phyloP scores from a whole-genome alignment of 2,113 vertebrate species.

The Ramphastos sulfuratus region DNA sequence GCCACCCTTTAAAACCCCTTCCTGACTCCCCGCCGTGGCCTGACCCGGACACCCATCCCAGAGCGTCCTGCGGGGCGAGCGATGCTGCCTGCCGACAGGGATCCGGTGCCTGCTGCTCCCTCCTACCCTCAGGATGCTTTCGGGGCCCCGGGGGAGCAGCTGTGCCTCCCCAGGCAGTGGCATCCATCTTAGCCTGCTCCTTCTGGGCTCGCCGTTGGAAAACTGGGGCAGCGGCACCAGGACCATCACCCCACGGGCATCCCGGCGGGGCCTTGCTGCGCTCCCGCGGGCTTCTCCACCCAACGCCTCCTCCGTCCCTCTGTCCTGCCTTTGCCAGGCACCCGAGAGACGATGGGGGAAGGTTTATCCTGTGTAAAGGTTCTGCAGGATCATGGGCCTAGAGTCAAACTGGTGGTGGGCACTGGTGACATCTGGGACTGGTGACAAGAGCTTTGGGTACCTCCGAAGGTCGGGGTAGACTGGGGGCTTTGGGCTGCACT shows the following conservation, averaged over 20 bases:
- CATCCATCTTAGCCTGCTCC: not conserved
- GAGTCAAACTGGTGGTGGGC: not conserved
- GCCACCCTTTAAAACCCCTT: not conserved
- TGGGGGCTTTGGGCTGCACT: not conserved
- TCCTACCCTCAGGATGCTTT: not conserved
- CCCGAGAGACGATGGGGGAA: not conserved
- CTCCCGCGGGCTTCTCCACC: not conserved
- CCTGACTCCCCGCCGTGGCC: not conserved
- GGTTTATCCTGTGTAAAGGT: not conserved
- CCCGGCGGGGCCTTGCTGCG: not conserved
- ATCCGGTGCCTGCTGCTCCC: not conserved
- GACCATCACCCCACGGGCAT: rapidly evolving
- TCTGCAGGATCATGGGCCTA: not conserved
- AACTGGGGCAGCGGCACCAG: rapidly evolving
- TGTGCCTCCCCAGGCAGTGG: not conserved
- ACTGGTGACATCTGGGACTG: not conserved
- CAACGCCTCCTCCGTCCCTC: not conserved
- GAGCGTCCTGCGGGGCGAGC: not conserved
- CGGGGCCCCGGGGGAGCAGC: not conserved
- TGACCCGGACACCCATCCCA: rapidly evolving
- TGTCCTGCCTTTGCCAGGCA: not conserved
- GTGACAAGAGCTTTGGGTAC: not conserved
- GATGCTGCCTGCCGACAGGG: not conserved
- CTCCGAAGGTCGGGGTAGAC: rapidly evolving
- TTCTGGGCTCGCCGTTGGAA: not conserved